Evolutionary conservation across 2,113 vertebrate species (phyloP).

Genomic region (Rhegmatorhina hoffmannsi): DNA sequence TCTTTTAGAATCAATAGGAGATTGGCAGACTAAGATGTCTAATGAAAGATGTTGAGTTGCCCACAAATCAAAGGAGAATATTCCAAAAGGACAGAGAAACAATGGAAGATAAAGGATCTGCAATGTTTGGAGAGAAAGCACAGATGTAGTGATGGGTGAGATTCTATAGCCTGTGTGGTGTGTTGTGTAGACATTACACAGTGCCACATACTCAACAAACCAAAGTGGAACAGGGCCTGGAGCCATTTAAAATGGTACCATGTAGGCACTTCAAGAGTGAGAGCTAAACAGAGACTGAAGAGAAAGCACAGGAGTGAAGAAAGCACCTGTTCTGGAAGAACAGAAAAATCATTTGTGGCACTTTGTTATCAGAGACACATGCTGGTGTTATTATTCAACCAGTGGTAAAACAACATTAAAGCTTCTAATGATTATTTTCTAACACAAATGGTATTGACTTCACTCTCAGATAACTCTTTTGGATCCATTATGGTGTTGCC

Average conservation of each 20-base stretch:
- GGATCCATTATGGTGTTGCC: not conserved
- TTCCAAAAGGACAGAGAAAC: not conserved
- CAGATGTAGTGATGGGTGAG: not conserved
- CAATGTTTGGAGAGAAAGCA: not conserved
- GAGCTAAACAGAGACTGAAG: not conserved
- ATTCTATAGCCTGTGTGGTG: not conserved
- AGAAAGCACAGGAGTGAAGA: not conserved
- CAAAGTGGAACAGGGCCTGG: not conserved
- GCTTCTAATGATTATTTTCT: conserved; percentile 17
- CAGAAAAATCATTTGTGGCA: not conserved
- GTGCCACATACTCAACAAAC: accelerated
- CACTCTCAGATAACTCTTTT: not conserved
- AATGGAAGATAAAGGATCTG: not conserved
- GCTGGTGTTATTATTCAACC: not conserved
- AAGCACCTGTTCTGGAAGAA: not conserved
- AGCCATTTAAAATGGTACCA: not conserved
- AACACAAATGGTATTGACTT: not conserved
- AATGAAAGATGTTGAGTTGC: not conserved
- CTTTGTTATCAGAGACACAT: not conserved
- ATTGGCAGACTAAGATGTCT: not conserved
- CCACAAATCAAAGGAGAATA: not conserved
- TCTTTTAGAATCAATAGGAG: conserved; percentile 28
- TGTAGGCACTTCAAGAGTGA: not conserved
- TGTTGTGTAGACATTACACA: not conserved
- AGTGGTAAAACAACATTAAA: not conserved